Evolutionary conservation across 2,797 vertebrate species (phyloP).

Genomic region (Chaenodraco wilsoni): DNA sequence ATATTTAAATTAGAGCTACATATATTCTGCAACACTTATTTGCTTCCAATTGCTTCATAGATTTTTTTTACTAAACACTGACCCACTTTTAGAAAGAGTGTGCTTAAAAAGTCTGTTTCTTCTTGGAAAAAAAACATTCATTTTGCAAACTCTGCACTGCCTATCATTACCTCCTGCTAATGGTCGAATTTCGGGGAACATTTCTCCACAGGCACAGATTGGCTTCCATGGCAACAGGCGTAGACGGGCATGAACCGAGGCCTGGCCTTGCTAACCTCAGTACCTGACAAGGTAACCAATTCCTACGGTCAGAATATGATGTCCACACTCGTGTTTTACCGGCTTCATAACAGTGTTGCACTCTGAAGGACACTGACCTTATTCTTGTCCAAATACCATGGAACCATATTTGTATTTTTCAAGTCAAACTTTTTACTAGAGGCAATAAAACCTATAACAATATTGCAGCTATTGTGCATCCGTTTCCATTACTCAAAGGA

Average conservation of each 20-base stretch:
- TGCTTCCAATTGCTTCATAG: neutral
- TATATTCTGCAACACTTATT: neutral
- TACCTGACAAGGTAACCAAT: constrained; percentile 39
- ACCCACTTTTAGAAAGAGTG: constrained; percentile 29
- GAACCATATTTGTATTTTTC: neutral
- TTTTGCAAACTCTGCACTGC: constrained; percentile 11
- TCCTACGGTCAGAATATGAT: constrained; percentile 34
- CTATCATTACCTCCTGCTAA: constrained; percentile 47
- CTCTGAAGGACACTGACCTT: neutral
- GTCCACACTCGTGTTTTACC: constrained; percentile 18
- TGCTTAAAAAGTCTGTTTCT: neutral
- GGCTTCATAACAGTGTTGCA: neutral
- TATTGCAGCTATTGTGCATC: neutral
- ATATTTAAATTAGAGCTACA: neutral
- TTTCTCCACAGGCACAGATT: constrained; percentile 37
- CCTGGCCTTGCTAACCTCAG: constrained; percentile 53
- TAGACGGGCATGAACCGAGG: constrained; percentile 19
- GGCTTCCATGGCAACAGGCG: constrained; percentile 64
- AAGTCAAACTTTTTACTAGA: neutral
- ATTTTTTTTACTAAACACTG: constrained; percentile 14
- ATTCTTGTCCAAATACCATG: neutral
- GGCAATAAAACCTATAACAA: neutral
- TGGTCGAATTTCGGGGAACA: constrained; percentile 36
- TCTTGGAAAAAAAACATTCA: constrained; percentile 17
- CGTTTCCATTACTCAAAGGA: neutral